A percentile compares a stretch with the other conserved stretches of the same genome.
Evolutionary conservation across 1,140 invertebrate genomes (phyloP).

Genomic region (Diachasma alloeum): DNA sequence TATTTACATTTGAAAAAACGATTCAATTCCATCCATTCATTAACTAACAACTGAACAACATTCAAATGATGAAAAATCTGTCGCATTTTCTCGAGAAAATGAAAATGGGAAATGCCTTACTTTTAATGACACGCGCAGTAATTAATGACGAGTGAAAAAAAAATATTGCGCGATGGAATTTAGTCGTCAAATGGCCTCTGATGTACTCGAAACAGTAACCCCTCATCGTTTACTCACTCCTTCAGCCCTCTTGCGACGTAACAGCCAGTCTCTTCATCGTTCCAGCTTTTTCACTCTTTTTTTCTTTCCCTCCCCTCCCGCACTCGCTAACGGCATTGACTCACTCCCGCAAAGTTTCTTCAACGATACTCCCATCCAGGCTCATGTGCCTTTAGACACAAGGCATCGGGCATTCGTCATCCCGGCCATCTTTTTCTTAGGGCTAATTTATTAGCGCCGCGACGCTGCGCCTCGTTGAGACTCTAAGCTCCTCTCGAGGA

Average conservation of each 20-base stretch:
- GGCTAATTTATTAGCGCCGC: conserved; percentile 60
- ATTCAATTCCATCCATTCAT: no score
- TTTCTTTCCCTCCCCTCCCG: background rate
- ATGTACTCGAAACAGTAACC: no score
- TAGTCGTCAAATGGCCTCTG: no score
- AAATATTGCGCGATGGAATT: no score
- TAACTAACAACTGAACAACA: no score
- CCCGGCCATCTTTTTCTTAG: conserved; percentile 57
- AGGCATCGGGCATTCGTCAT: conserved; percentile 61
- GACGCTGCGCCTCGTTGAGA: conserved; percentile 34
- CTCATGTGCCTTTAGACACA: conserved; percentile 29
- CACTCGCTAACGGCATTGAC: background rate
- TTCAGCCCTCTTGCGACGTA: background rate
- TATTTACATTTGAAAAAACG: no score
- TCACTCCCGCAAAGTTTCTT: conserved; percentile 36
- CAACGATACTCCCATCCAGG: conserved; percentile 12
- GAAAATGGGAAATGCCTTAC: no score
- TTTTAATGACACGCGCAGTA: no score
- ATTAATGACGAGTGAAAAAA: no score
- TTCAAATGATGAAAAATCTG: no score
- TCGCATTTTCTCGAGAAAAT: no score
- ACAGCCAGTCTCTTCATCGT: background rate
- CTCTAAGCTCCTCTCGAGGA: conserved; percentile 21
- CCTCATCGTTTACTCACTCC: background rate
- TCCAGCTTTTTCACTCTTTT: background rate